Base-by-base conservation (phyloP, 2,888 invertebrate genomes). In the Lasioglossum figueresi region DNA sequence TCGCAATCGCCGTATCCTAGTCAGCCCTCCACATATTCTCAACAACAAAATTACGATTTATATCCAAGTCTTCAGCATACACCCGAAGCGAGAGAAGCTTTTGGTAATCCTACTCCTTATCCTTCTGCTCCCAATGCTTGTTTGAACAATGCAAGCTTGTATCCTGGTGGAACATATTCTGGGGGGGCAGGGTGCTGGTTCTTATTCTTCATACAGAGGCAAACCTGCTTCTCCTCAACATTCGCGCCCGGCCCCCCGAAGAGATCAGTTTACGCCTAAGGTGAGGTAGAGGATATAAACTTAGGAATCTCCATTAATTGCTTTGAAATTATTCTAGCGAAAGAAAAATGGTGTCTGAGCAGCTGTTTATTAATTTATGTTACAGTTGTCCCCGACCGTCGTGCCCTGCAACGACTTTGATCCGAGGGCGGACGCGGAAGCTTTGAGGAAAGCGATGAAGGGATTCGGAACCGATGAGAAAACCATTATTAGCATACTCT, bases 381-480 rank as follows among this genome's bases (percentile, higher is more conserved):
- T 92, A 43, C 91, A 95, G 95, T 89, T 94, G 10, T 94, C 94
- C 8, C 95, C 96, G 37, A 96, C 96, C 0, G 95, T 96, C 10
- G 90, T 93, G n/a, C 94, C 95, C 1, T 93, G 92, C 23, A 88
- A 91, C 2, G 93, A 93, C 6, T 96, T 96, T 82, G 95, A 96
- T 90, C 91, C 96, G 2, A 92, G 95, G 27, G 91, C 92, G 4
- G 96, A 96, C 93, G 96, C 96, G 6, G 95, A 96, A 91, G 93
- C 93, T n/a, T 92, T 96, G 48, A 94, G 96, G 19, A 96, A 96
- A 88, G 96, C 96, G 0, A 96, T 96, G 96, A 96, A 96, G 93
- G 96, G 96, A 37, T 95, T 96, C 85, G 96, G 96, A 68, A 97
- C 97, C 0, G 96, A 97, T 93, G 97, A 97, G 90, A 96, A 96